Evolutionary conservation across 1,140 invertebrate genomes (phyloP).

Genomic region (Scaptomyza graminum): DNA sequence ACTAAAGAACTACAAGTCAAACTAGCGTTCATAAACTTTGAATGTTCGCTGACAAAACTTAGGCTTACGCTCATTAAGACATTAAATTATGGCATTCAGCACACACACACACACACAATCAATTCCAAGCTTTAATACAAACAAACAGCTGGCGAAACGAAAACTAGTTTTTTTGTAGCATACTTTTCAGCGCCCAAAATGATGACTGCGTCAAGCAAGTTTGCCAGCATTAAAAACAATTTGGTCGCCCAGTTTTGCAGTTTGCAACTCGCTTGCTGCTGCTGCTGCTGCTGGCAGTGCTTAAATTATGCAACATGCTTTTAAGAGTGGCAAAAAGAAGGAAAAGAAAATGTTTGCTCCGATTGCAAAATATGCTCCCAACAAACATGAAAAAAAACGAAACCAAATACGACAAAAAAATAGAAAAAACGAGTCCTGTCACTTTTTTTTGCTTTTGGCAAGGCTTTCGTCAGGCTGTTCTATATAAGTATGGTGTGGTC

Average conservation of each 20-base stretch:
- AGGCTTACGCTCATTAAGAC: constrained; percentile 42
- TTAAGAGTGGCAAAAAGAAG: constrained; percentile 53
- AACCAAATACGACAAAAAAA: constrained; percentile 15
- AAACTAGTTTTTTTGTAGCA: constrained; percentile 38
- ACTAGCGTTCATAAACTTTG: constrained; percentile 40
- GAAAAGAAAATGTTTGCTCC: constrained; percentile 30
- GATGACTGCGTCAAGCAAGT: constrained; percentile 19
- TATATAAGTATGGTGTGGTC: constrained; percentile 2
- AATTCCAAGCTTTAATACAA: constrained; percentile 44
- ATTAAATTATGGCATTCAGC: constrained; percentile 33
- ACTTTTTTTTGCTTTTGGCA: constrained; percentile 18
- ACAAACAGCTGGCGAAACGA: constrained; percentile 44
- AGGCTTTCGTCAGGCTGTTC: constrained; percentile 28
- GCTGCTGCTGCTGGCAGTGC: constrained; percentile 20
- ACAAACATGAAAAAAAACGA: constrained; percentile 27
- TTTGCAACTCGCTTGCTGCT: constrained; percentile 17
- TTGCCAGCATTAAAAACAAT: constrained; percentile 55
- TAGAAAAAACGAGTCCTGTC: constrained; percentile 27
- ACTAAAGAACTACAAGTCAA: not conserved
- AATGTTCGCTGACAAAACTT: constrained; percentile 47
- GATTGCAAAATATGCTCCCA: constrained; percentile 44
- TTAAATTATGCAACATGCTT: constrained; percentile 81
- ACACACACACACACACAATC: constrained; percentile 20
- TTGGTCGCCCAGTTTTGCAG: constrained; percentile 23
- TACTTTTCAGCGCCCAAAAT: constrained; percentile 40